Evolutionary conservation across 2,888 invertebrate genomes (phyloP).

Genomic region (Nematopogon swammerdamellus): DNA sequence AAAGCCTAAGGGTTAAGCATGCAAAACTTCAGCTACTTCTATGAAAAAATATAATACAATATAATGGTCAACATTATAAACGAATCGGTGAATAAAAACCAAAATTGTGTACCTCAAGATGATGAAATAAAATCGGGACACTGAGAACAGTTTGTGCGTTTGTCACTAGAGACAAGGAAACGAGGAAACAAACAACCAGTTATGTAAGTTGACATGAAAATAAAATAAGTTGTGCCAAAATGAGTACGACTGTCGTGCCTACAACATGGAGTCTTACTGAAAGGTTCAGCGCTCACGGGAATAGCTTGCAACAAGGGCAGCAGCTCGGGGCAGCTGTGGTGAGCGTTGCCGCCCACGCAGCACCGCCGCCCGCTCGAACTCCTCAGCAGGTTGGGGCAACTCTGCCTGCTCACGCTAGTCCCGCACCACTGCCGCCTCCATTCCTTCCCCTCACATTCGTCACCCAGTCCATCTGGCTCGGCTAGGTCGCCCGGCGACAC

Average conservation of each 20-base stretch:
- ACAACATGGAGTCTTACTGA: neutral
- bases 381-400: constrained; percentile 27
- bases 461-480: neutral
- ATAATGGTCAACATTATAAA: neutral
- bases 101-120: too few species aligned
- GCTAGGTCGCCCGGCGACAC: constrained; percentile 15
- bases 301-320: neutral
- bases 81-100: neutral
- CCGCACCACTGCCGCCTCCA: constrained; percentile 15
- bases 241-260: neutral
- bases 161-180: too few species aligned
- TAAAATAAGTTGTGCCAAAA: neutral
- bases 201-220: neutral
- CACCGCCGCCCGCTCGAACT: constrained; percentile 19
- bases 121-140: too few species aligned
- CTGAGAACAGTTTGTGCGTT: too few species aligned
- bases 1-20: too few species aligned
- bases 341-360: constrained; percentile 15
- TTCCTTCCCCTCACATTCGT: constrained; percentile 5
- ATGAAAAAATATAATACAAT: too few species aligned
- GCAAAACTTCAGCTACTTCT: too few species aligned
- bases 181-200: too few species aligned
- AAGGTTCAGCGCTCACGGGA: neutral
- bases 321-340: constrained; percentile 11
- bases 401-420: constrained; percentile 18